Base-by-base conservation (phyloP, 2,113 vertebrate genomes). In the Thunnus thynnus region DNA sequence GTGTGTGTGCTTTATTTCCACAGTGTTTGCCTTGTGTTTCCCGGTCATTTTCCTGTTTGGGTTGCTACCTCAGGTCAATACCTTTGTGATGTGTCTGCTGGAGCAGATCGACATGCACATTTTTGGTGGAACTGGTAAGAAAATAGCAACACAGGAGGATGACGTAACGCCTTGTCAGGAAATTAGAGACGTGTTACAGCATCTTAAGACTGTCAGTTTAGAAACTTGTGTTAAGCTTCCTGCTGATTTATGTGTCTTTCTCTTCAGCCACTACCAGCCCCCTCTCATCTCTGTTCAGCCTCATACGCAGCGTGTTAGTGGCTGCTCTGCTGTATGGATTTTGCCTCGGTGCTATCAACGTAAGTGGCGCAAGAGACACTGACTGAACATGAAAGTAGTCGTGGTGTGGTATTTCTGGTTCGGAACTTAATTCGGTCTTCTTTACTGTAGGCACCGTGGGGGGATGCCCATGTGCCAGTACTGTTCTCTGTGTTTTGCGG, bases 71-170 rank as follows among this genome's bases (percentile, higher is more conserved):
- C 97, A 98, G 92, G 96, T 97, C 91, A 98, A 98, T 90, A 98
- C 96, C 27, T 98, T 97, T 91, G 88, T 97, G 89, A 98, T 98
- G 97, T 97, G 97, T 94, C 93, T 97, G 92, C 94, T 98, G 91
- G 97, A 98, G 87, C 97, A 98, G 93, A 95, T 97, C 16, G 97
- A 98, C 78, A 97, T 97, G 96, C 97, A 98, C 46, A 82, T 97
- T 89, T 97, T 98, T 46, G 97, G 97, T 50, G 97, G 97, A 90
- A 97, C 96, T 80, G 97, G 97, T 98, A 93, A 90, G 88, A 72
- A 27, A 20, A 18, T 3, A 41, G 17, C 13, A 6, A 7, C 41
- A 36, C 0, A 41, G 5, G 14, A 46, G 25, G 18, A 47, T 41
- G 14, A 52, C 62, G 4, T 25, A 36, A 70, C 22, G 11, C 8